Evolutionary conservation across 1,140 invertebrate genomes (phyloP), one percentile per base, ranked within the genome.

Genomic region (Drosophila carrolli): DNA sequence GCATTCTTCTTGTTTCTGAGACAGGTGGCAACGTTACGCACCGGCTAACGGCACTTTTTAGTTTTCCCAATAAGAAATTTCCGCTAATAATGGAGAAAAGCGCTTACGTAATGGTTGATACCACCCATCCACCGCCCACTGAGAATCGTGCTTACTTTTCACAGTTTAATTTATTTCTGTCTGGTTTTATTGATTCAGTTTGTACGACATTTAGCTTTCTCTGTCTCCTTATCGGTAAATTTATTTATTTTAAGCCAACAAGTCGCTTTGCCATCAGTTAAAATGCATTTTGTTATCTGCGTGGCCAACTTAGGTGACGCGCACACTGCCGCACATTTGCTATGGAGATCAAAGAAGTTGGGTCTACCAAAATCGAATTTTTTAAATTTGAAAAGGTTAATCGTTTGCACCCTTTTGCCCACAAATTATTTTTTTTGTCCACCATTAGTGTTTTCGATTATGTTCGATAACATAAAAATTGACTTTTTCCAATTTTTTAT

Each of bases 21-120:
- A 78, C 80, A 82, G 76, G 81, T 84, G 81, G 81, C 81, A 84
- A 84, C 72, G 41, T 76, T 77, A 66, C 41, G 37, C 51, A 35
- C 67, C 67, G 50, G 65, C 67, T 63, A 53, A 37, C 50, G 50
- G 51, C 41, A 60, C 51, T 54, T 79, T 53, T 37, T 1, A 19
- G 29, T 19, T 27, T 63, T 63, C 32, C 56, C 56, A 44, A 59
- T 27, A 43, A 40, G 10, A 59, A 59, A 5, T 16, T 0, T 16
- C 16, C 16, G 16, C 16, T 16, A 16, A 16, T 16, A 16, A 16
- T 51, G 10, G n/a, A 19, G 41, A 35, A 58, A 46, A 44, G 11
- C 11, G 61, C 40, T 43, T 13, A 60, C 40, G 54, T 41, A 40
- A 57, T 37, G 27, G 4, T 13, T 32, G 9, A 32, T 37, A 29